Evolutionary conservation across 2,888 invertebrate genomes (phyloP), one percentile per base, ranked within the genome.

Genomic region (Nomada hirtipes): DNA sequence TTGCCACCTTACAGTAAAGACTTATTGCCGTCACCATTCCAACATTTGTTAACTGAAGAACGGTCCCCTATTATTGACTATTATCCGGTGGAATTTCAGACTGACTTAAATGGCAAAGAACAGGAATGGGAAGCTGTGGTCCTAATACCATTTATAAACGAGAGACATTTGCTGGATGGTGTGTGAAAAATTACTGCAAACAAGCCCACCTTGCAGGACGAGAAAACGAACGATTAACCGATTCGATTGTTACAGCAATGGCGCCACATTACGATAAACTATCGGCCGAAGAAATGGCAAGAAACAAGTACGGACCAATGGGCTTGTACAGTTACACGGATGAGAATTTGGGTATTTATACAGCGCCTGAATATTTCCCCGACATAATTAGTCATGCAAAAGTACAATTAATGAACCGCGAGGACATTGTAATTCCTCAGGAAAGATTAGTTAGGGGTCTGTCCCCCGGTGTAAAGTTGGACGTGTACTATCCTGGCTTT

Each of bases 111-210:
- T 94, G 99, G 99, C 9, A 99, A 99, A 94, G 96, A 96, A 89
- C 97, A 98, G 91, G 98, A 98, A 86, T 99, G 99, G 99, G 99
- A 99, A 93, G 98, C 98, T 0, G 97, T 99, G 0, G 98, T 98
- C 1, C 95, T 98, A 1, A 97, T 99, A 91, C 98, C 98, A 0
- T 98, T 99, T 89, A 98, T 99, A 89, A 97, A 98, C 88, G 98
- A 98, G 94, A 96, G 94, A 84, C 86, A 73, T 42, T 86, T 94
- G 53, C 44, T 91, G n/a, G 78, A 90, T 4, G 93, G 93, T 93
- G 2, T 23, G 75, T 55, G 18, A 61, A 60, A 26, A 20, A 4
- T 20, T 15, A n/a, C 2, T 23, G 70, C 15, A 4, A 26, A 10
- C 2, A 11, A 15, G 15, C 50, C 55, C 0, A 1, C 0, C 29